These are phyloP conservation scores for Thalassaphorura encarpata DNA, from an alignment of 1,140 invertebrate species.

Conservation along the genomic window DNA sequence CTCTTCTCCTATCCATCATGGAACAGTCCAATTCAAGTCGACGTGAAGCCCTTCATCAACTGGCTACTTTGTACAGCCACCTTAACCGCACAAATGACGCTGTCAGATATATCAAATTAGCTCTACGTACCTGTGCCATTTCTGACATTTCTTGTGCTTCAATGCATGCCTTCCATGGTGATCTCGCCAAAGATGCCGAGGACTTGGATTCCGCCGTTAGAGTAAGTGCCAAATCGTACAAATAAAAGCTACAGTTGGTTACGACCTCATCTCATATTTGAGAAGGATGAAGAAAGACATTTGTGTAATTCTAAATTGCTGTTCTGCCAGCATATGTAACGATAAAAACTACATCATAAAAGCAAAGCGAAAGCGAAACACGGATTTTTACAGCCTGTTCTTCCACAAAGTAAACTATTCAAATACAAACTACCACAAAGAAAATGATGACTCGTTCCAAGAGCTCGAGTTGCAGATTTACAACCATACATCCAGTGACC, in stretches of 20 bases:
- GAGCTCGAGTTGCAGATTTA: no score
- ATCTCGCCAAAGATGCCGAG: constrained; percentile 30
- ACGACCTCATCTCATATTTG: neutral
- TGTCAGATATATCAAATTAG: constrained; percentile 24
- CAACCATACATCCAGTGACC: no score
- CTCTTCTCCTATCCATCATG: constrained; percentile 24
- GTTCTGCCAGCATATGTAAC: no score
- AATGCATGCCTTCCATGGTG: constrained; percentile 30
- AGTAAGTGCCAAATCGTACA: constrained; percentile 17
- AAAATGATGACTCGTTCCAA: no score
- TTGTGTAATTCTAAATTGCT: no score
- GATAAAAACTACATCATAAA: no score
- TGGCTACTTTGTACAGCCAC: constrained; percentile 30
- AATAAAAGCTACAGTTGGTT: neutral
- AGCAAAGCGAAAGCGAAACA: no score
- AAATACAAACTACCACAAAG: no score
- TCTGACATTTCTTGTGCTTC: constrained; percentile 27
- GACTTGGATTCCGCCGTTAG: constrained; percentile 28
- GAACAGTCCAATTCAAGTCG: constrained; percentile 26
- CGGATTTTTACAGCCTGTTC: no score
- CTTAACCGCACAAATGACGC: constrained; percentile 30
- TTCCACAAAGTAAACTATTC: no score
- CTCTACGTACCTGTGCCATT: constrained; percentile 20
- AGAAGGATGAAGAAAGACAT: neutral
- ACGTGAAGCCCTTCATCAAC: constrained; percentile 31